Conservation (phyloP, 2,888 invertebrate species). For the Nematopogon swammerdamellus region DNA sequence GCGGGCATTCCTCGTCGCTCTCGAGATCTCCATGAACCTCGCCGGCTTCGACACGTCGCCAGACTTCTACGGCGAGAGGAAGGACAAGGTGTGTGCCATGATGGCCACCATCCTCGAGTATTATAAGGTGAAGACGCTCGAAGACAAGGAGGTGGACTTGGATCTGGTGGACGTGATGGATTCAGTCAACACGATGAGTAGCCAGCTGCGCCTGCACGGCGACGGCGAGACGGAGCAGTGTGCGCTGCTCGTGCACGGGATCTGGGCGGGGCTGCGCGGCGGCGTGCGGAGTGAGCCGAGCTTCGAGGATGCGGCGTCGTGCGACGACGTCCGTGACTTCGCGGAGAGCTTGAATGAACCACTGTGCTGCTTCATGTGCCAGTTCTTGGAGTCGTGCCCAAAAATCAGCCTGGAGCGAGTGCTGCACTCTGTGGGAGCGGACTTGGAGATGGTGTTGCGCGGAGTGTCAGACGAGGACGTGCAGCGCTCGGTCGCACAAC, state of each 20-base stretch:
- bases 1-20: slow-evolving; percentile 29
- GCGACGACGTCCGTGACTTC: slow-evolving; percentile 25
- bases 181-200: slow-evolving; percentile 27
- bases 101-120: slow-evolving; percentile 29
- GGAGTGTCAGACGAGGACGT: slow-evolving; percentile 22
- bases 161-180: slow-evolving; percentile 37
- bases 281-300: slow-evolving; percentile 17
- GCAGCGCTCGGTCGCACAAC: slow-evolving; percentile 20
- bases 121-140: slow-evolving; percentile 34
- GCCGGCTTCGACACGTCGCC: slow-evolving; percentile 33
- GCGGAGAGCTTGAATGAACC: slow-evolving; percentile 26
- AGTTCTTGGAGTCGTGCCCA: slow-evolving; percentile 30
- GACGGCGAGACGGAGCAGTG: slow-evolving; percentile 25
- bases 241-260: slow-evolving; percentile 27
- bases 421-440: slow-evolving; percentile 22
- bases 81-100: slow-evolving; percentile 22
- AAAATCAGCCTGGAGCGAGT: slow-evolving; percentile 24
- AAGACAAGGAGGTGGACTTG: slow-evolving; percentile 17
- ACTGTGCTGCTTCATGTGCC: slow-evolving; percentile 26
- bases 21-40: slow-evolving; percentile 34
- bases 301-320: slow-evolving; percentile 28
- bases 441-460: slow-evolving; percentile 28
- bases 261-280: slow-evolving; percentile 22
- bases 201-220: slow-evolving; percentile 22
- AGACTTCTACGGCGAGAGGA: slow-evolving; percentile 25